Evolutionary conservation across 37 sponge, comb jelly and placozoan species (phyloP), one percentile per base, ranked within the genome.

Genomic region (Hexactinellida sp.): DNA sequence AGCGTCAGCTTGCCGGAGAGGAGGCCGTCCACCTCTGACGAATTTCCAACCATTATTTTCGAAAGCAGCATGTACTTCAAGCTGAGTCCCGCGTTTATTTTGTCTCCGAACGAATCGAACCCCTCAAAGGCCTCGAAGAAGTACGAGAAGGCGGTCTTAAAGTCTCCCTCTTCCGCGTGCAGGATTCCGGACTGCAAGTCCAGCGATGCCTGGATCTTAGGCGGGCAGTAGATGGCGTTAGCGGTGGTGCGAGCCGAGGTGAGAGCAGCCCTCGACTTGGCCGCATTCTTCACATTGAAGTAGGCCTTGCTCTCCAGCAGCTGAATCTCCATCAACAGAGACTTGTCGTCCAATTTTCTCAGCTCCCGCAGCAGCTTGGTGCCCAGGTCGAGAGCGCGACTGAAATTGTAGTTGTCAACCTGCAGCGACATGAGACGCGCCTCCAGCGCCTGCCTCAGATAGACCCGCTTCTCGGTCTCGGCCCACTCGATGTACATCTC

Each of bases 71-170:
- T 95, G 90, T 98, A 98, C 86, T 98, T 98, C 37, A 98, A 90
- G 38, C 93, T 92, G 25, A 90, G 84, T 0, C 89, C 54, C 19
- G 99, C 99, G 23, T 16, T 37, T 0, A 91, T 86, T 55, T 91
- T 88, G 38, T 95, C 93, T 54, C 24, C 24, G 5, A 84, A 5
- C 10, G 51, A 36, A 32, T 34, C 76, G 36, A 76, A 36, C 21
- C 89, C 94, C 87, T 98, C 99, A 89, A 98, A 98, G 0, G 96
- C 94, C 83, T 98, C 99, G 84, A 95, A 98, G 89, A 98, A 95
- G 86, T 98, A 98, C 9, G 99, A 98, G 82, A 88, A 98, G 0
- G 92, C 90, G 0, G 96, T 98, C 63, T 98, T 98, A 85, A 98
- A 98, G 82, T 98, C 99, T 36, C 93, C 92, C 87, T 98, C 99